Percentiles rank a stretch among this genome's conserved stretches.
These are phyloP conservation scores for Eristalis tenax DNA, from an alignment of 2,888 invertebrate species.

Conservation along the genomic window DNA sequence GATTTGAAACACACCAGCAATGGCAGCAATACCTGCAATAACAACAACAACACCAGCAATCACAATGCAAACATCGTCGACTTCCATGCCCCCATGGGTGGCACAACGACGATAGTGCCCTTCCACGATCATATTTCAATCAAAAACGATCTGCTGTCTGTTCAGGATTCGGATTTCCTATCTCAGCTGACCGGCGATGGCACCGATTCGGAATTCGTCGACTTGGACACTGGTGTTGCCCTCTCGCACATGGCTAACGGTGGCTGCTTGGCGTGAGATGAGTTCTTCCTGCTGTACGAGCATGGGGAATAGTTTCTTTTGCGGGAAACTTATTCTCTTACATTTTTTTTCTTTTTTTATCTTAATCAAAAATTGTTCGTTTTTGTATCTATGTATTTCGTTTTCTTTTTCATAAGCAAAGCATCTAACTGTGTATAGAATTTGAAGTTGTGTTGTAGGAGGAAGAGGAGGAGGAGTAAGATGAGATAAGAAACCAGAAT, in stretches of 20 bases:
- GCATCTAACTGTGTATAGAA: slow-evolving; percentile 52
- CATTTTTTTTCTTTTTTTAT: slow-evolving; percentile 42
- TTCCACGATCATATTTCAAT: slow-evolving; percentile 79
- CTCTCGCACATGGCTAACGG: slow-evolving; percentile 79
- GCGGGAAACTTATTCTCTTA: slow-evolving; percentile 43
- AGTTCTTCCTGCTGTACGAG: slow-evolving; percentile 70
- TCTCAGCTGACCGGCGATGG: slow-evolving; percentile 77
- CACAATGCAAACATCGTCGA: slow-evolving; percentile 74
- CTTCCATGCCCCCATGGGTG: slow-evolving; percentile 74
- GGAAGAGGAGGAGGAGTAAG: slow-evolving; percentile 9
- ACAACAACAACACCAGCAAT: slow-evolving; percentile 73
- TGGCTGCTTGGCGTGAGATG: slow-evolving; percentile 80
- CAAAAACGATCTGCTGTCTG: slow-evolving; percentile 77
- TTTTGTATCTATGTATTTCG: slow-evolving; percentile 12
- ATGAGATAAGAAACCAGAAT: slow-evolving; percentile 10
- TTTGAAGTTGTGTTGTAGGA: slow-evolving; percentile 25
- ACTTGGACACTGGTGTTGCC: slow-evolving; percentile 79
- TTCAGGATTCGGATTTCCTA: slow-evolving; percentile 77
- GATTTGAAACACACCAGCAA: slow-evolving; percentile 79
- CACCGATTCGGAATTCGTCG: slow-evolving; percentile 80
- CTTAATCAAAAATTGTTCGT: slow-evolving; percentile 52
- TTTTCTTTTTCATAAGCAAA: slow-evolving; percentile 15
- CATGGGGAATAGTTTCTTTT: slow-evolving; percentile 61
- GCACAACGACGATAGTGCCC: slow-evolving; percentile 75
- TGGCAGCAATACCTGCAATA: slow-evolving; percentile 72